A percentile compares a stretch with the other conserved stretches of the same genome.
phyloP scores from a whole-genome alignment of 2,888 invertebrate species.

The Tetanocera ferruginea region DNA sequence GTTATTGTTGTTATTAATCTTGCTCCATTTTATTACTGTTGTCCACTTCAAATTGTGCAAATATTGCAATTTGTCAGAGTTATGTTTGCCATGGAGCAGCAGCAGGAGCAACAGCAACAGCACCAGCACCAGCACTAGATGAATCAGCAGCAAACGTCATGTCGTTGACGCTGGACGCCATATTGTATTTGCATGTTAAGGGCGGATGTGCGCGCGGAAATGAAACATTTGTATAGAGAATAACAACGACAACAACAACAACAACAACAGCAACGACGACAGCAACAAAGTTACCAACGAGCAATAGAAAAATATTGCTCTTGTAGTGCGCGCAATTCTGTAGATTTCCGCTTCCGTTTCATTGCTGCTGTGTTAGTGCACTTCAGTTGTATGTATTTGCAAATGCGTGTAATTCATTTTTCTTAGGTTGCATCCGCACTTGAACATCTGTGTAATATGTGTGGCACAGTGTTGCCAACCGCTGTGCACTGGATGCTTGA shows the following conservation, averaged over 20 bases:
- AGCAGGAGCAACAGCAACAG: background rate
- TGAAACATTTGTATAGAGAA: background rate
- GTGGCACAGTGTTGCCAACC: background rate
- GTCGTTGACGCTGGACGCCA: background rate
- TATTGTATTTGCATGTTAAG: conserved; percentile 22
- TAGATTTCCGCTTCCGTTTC: conserved; percentile 6
- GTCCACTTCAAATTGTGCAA: conserved; percentile 36
- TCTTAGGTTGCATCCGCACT: background rate
- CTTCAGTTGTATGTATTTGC: background rate
- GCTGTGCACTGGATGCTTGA: background rate
- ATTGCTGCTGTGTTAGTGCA: conserved; percentile 9
- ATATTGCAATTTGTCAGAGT: conserved; percentile 41
- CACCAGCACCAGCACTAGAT: background rate
- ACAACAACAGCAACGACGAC: conserved; percentile 27
- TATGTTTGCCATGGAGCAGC: conserved; percentile 11
- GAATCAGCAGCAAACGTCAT: background rate
- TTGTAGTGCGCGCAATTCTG: conserved; percentile 21
- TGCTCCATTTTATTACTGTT: conserved; percentile 14
- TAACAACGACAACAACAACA: background rate
- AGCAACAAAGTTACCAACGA: conserved; percentile 27
- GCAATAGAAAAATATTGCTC: conserved; percentile 41
- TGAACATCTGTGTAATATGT: conserved; percentile 1
- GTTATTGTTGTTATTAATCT: conserved; percentile 7
- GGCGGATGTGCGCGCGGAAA: conserved; percentile 27
- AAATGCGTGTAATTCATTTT: conserved; percentile 2